Percentiles rank a stretch among this genome's conserved stretches.
Evolutionary conservation across 2,113 vertebrate genomes (phyloP).

Genomic region (Cololabis saira): DNA sequence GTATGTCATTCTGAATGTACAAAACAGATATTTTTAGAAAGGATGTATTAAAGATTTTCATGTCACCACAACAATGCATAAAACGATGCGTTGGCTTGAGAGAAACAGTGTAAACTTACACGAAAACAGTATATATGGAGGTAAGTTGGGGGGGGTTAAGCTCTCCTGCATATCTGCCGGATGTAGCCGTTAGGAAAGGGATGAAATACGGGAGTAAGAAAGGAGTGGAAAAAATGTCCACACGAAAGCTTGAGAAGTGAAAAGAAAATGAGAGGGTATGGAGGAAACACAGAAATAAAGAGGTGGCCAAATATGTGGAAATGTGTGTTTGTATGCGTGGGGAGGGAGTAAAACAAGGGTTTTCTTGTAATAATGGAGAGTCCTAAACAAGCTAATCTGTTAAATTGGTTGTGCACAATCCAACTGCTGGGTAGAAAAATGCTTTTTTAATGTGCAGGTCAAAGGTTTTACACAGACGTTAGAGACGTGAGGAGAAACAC

Average conservation of each 20-base stretch:
- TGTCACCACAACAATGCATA: too few species aligned
- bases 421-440: not conserved
- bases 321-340: constrained; percentile 3
- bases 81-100: too few species aligned
- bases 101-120: not conserved
- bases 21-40: too few species aligned
- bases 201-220: constrained; percentile 8
- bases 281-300: constrained; percentile 28
- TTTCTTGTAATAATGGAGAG: not conserved
- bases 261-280: constrained; percentile 13
- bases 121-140: constrained; percentile 20
- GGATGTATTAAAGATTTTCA: too few species aligned
- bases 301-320: not conserved
- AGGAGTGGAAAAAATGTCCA: constrained; percentile 16
- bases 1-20: too few species aligned
- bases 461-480: not conserved
- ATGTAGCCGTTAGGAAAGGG: constrained; percentile 6
- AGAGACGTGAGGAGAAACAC: too few species aligned
- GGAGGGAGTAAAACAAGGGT: constrained; percentile 7
- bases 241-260: constrained; percentile 5
- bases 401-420: constrained; percentile 8
- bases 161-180: constrained; percentile 7
- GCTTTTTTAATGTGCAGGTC: not conserved
- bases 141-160: constrained; percentile 1
- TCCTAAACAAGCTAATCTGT: not conserved